Percentiles rank a stretch among this genome's conserved stretches.
Evolutionary conservation across 2,113 vertebrate species (phyloP).

Genomic region (Lepus timidus): DNA sequence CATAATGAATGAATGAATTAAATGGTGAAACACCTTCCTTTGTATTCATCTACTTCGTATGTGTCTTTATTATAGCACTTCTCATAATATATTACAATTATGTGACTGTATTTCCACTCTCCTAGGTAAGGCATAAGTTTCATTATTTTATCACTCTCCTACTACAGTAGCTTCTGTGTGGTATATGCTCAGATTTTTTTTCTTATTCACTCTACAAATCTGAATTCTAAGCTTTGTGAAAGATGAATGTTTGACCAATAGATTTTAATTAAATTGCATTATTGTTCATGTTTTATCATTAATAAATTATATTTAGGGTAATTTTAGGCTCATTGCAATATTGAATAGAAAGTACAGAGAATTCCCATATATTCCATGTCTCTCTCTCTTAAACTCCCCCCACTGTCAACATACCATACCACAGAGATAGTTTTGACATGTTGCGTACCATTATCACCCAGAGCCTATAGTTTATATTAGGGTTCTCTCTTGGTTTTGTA

Average conservation of each 20-base stretch:
- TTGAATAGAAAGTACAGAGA: background rate
- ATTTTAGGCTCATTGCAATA: background rate
- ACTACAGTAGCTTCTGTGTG: background rate
- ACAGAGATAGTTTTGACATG: background rate
- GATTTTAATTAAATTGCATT: conserved; percentile 20
- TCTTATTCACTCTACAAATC: background rate
- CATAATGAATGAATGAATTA: background rate
- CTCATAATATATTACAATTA: background rate
- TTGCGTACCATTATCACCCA: background rate
- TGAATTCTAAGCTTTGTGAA: background rate
- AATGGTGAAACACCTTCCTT: background rate
- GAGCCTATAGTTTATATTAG: background rate
- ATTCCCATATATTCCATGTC: background rate
- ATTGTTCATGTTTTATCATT: background rate
- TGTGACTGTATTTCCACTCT: background rate
- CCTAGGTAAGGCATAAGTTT: background rate
- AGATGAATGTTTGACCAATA: background rate
- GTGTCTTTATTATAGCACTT: background rate
- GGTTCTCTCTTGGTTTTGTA: background rate
- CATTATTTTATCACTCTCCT: background rate
- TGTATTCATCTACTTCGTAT: background rate
- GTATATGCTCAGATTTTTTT: background rate
- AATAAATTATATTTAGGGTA: background rate
- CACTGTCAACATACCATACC: background rate
- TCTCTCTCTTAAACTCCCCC: background rate